phyloP scores from a whole-genome alignment of 2,888 invertebrate species.

The Neoascia interrupta region DNA sequence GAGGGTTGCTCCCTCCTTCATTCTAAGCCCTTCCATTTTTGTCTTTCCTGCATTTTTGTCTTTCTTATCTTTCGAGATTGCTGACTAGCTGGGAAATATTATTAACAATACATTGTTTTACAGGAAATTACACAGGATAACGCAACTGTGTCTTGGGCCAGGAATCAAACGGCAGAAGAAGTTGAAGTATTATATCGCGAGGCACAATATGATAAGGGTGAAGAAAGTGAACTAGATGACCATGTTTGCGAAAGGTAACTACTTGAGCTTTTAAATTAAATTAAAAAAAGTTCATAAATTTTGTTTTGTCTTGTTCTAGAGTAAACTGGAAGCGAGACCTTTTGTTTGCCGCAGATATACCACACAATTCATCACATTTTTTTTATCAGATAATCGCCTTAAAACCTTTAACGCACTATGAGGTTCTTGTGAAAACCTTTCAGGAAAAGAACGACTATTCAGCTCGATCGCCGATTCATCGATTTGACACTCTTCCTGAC shows the following conservation, averaged over 20 bases:
- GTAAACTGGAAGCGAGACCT: conserved; percentile 75
- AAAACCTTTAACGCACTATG: conserved; percentile 86
- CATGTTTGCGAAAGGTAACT: conserved; percentile 71
- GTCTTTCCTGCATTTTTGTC: no score
- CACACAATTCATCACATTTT: conserved; percentile 72
- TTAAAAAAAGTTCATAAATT: no score
- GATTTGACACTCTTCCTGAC: conserved; percentile 82
- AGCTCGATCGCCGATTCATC: conserved; percentile 79
- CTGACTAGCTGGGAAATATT: no score
- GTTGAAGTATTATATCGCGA: conserved; percentile 74
- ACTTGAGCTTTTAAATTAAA: not conserved
- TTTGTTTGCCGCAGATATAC: conserved; percentile 71
- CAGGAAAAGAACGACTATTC: conserved; percentile 79
- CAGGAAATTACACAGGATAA: conserved; percentile 73
- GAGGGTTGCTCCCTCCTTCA: no score
- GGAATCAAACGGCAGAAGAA: conserved; percentile 72
- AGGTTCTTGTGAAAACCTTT: conserved; percentile 86
- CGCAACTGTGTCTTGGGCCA: conserved; percentile 74
- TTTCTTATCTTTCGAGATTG: no score
- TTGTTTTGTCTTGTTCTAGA: conserved; percentile 68
- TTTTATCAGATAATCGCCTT: conserved; percentile 80
- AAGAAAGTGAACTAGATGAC: conserved; percentile 74
- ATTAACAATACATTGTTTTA: no score
- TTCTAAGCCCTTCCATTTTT: no score
- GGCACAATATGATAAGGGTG: conserved; percentile 31